Base-by-base conservation (phyloP, 1,140 invertebrate species). In the Macrotrachela quadricornifera region DNA sequence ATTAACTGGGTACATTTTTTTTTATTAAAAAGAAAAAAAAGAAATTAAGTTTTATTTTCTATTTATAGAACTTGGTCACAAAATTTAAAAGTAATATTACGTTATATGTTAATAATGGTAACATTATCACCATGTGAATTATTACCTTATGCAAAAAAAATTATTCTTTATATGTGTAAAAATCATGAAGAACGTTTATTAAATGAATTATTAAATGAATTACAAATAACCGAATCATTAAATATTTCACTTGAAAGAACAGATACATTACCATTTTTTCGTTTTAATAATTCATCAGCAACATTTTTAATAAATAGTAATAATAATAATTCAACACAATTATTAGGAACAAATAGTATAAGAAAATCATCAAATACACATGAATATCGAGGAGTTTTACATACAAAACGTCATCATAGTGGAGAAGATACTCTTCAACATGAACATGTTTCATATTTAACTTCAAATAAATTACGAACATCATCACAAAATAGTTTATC, bases 91-190 rank as follows among this genome's bases (percentile, higher is more conserved):
- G 84, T 96, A 14, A 91, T 97, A 56, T 81, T 96, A 55, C 77
- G 90, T n/a, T 97, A 95, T 70, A 72, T 99, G 17, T 82, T 96
- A 55, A 92, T 97, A 57, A 79, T 96, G 30, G 86, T 85, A 2
- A 85, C 87, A 45, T 83, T 97, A 78, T 85, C 90, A 8, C 85
- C 91, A 10, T 79, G 79, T 57, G 85, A 92, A 69, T 73, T 97
- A 1, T 70, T 97, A 16, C 80, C 79, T 44, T 83, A 82, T 84
- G 84, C 87, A 0, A 96, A 97, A 70, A 76, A 87, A 38, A 87
- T 97, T 4, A 81, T 88, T 6, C 69, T 91, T 0, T 95, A 90
- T 70, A 69, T 97, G 58, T 86, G 85, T 0, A 72, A 86, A 55
- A 81, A 86, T 0, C 77, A 83, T 50, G 83, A 88, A 1, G 85